Base-by-base conservation (phyloP, 2,797 vertebrate genomes). In the Acrossocheilus wenchowensis region DNA sequence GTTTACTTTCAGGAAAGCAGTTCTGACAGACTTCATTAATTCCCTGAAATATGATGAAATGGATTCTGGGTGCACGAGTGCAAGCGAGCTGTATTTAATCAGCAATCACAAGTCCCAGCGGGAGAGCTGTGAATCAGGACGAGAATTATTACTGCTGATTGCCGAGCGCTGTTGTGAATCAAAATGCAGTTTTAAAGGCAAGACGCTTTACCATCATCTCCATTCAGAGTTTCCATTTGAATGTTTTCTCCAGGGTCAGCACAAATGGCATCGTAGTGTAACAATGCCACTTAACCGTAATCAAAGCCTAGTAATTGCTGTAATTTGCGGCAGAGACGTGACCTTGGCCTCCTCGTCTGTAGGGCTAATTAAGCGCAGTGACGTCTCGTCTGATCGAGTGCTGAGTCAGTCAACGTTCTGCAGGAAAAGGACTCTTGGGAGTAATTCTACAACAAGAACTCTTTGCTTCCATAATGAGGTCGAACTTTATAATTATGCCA, bases 91-190 rank as follows among this genome's bases (percentile, higher is more conserved):
- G 48, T 82, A 71, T 73, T 82, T 74, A 83, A 74, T 36, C 17
- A 36, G 69, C 82, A 36, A 74, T 83, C 82, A 74, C 10, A 12
- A 21, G 26, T 83, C 82, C 39, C 71, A 83, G 71, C 26, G 71
- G 82, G 71, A 73, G 39, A 83, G 26, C 45, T 39, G 34, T 9
- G 9, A 82, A 72, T 82, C 66, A 57, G 39, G 36, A 17, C 6
- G 1, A 60, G 60, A 62, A 5, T 34, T 17, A 83, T 83, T 48
- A 34, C 26, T 34, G 6, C 57, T 66, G 60, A 81, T 81, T 66
- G 78, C 26, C 0, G 57, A 82, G 36, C 17, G 17, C 5, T 30
- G 79, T 41, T 39, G 19, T 52, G 62, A 81, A 81, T 52, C 19
- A 10, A 78, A 78, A 78, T 41, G 77, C 1, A 1, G 0, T 43